Percentiles rank a stretch among this genome's conserved stretches.
phyloP scores from a whole-genome alignment of 2,113 vertebrate species.

The Bubo scandiacus region DNA sequence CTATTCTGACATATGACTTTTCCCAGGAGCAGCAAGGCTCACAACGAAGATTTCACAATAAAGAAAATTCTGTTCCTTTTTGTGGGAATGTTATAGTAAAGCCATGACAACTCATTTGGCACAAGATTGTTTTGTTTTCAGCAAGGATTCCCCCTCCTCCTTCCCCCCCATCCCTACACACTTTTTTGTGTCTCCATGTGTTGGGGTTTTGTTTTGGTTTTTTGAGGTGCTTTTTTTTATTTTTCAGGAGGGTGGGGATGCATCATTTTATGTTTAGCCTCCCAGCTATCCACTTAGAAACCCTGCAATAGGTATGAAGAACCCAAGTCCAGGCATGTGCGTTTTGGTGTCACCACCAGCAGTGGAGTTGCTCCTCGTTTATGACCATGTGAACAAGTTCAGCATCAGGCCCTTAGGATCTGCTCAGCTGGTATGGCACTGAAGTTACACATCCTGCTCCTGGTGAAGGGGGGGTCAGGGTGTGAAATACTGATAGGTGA shows the following conservation, averaged over 20 bases:
- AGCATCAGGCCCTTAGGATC: background rate
- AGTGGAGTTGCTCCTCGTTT: background rate
- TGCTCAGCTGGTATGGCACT: background rate
- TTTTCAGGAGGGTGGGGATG: background rate
- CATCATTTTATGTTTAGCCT: constrained; percentile 24
- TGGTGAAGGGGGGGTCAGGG: background rate
- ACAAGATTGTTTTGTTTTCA: constrained; percentile 23
- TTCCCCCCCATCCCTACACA: background rate
- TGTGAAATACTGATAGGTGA: background rate
- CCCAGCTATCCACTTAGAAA: background rate
- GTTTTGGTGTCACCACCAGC: background rate
- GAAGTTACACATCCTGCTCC: background rate
- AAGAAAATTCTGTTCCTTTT: constrained; percentile 49
- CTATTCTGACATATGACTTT: constrained; percentile 67
- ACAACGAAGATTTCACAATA: constrained; percentile 64
- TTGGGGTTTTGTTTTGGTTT: background rate
- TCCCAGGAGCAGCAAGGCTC: constrained; percentile 64
- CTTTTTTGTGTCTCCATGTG: constrained; percentile 6
- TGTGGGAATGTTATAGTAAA: constrained; percentile 60
- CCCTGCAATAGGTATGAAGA: background rate
- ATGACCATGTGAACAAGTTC: background rate
- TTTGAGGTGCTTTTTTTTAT: background rate
- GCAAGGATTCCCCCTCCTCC: background rate
- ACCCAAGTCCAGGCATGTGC: background rate
- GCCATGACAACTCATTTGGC: constrained; percentile 48